Percentiles rank a stretch among this genome's conserved stretches.
Conservation (phyloP, 2,888 invertebrate species). For the Hololepta plana region DNA sequence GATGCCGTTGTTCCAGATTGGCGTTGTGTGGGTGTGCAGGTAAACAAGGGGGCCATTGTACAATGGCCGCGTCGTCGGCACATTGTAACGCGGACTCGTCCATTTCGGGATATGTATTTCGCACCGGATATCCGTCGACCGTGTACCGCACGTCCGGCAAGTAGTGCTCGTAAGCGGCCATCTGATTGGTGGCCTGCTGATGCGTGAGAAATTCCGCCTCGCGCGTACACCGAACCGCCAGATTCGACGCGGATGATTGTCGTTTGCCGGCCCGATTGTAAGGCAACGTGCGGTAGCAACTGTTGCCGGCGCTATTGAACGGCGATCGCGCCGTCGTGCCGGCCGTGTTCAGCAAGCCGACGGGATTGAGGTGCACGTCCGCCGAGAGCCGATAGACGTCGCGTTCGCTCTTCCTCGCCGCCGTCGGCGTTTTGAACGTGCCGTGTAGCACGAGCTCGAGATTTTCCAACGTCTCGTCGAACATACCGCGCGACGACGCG, state of each 20-base stretch:
- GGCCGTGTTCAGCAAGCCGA: slow-evolving; percentile 59
- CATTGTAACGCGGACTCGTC: slow-evolving; percentile 30
- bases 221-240: slow-evolving; percentile 4
- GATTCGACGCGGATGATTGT: slow-evolving; percentile 24
- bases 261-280: slow-evolving; percentile 42
- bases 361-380: slow-evolving; percentile 56
- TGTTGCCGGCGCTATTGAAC: slow-evolving; percentile 47
- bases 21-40: slow-evolving; percentile 23
- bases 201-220: slow-evolving; percentile 6
- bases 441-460: no score
- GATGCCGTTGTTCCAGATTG: slow-evolving; percentile 11
- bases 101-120: slow-evolving; percentile 9
- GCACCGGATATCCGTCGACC: slow-evolving; percentile 55
- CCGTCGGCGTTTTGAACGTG: no score
- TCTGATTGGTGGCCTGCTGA: slow-evolving; percentile 13
- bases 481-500: slow-evolving; percentile 15
- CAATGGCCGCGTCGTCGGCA: slow-evolving; percentile 26
- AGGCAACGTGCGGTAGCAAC: slow-evolving; percentile 64
- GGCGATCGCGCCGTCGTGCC: slow-evolving; percentile 3
- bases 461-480: slow-evolving; percentile 19
- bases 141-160: slow-evolving; percentile 51
- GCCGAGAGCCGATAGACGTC: slow-evolving; percentile 37
- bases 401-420: slow-evolving; percentile 19
- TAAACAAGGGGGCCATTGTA: slow-evolving; percentile 34
- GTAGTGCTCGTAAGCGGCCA: slow-evolving; percentile 34